Percentiles rank a stretch among this genome's conserved stretches.
These are phyloP conservation scores for Eurystomus gularis DNA, from an alignment of 2,113 vertebrate genomes.

Conservation along the genomic window DNA sequence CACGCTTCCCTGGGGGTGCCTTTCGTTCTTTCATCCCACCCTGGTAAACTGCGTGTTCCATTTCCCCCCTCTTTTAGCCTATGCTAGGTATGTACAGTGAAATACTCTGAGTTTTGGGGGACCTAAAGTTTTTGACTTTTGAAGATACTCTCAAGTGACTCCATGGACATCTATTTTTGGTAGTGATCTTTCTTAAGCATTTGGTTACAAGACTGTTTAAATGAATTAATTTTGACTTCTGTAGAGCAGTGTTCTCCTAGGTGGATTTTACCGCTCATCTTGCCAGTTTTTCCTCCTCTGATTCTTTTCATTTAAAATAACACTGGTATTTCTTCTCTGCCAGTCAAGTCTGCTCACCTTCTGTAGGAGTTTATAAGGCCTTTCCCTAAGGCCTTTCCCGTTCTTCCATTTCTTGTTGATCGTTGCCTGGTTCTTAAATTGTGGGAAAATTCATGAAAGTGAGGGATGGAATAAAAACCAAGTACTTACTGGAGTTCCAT, in stretches of 20 bases:
- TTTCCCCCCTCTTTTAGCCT: not conserved
- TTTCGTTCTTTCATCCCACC: not conserved
- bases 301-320: not conserved
- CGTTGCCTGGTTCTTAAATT: not conserved
- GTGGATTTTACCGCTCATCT: not conserved
- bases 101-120: not conserved
- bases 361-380: not conserved
- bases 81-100: not conserved
- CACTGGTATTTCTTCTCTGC: not conserved
- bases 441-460: not conserved
- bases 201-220: not conserved
- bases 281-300: not conserved
- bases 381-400: not conserved
- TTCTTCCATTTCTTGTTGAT: not conserved
- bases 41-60: not conserved
- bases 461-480: not conserved
- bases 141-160: conserved; percentile 81
- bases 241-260: not conserved
- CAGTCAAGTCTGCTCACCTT: not conserved
- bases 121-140: not conserved
- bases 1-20: not conserved
- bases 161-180: conserved; percentile 19
- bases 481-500: conserved; percentile 25
- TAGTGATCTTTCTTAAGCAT: not conserved
- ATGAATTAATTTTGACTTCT: not conserved